A percentile compares a stretch with the other conserved stretches of the same genome.
These are phyloP conservation scores for Bergia puertoricense DNA, from an alignment of 92 coral and sea anemone genomes.

Conservation along the genomic window DNA sequence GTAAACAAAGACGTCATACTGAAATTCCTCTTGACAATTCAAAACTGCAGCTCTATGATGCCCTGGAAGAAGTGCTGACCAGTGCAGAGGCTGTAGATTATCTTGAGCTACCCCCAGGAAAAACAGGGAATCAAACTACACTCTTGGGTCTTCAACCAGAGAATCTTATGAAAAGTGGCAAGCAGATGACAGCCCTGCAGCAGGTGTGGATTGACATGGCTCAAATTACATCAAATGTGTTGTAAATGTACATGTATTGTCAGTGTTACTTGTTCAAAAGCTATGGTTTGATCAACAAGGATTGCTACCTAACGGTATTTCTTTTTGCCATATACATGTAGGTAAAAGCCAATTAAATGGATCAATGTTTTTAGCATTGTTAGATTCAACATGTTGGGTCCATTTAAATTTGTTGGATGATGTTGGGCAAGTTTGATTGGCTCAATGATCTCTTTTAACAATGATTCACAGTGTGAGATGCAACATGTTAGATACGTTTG, in stretches of 20 bases:
- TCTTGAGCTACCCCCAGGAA: not conserved
- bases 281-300: not conserved
- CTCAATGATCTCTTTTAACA: too few relatives aligned
- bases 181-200: constrained; percentile 68
- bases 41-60: not conserved
- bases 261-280: not conserved
- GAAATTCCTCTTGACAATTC: not conserved
- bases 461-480: too few relatives aligned
- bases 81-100: not conserved
- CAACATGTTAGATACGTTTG: too few relatives aligned
- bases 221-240: not conserved
- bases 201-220: constrained; percentile 56
- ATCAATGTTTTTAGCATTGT: not conserved
- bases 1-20: too few relatives aligned
- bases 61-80: not conserved
- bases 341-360: too few relatives aligned
- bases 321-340: too few relatives aligned
- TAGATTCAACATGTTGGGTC: not conserved
- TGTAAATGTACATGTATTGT: not conserved
- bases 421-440: too few relatives aligned
- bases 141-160: constrained; percentile 80
- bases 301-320: not conserved
- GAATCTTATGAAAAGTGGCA: constrained; percentile 52
- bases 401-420: too few relatives aligned
- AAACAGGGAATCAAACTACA: not conserved